Evolutionary conservation across 1,140 invertebrate species (phyloP), one percentile per base, ranked within the genome.

Genomic region (Aricia agestis): DNA sequence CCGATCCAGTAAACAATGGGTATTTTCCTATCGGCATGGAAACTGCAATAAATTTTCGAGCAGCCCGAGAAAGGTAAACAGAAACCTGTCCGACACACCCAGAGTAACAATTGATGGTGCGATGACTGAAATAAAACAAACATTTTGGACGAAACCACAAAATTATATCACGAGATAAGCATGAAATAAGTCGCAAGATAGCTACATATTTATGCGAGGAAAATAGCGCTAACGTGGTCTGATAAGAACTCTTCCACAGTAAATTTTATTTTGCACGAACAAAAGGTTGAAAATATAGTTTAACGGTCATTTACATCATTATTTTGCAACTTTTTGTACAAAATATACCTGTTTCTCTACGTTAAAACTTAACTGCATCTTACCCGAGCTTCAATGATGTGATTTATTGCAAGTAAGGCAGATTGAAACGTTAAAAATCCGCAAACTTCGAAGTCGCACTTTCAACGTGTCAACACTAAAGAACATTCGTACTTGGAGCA

Each of bases 401-500:
- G 5, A 36, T 7, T 36, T 36, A 36, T 9, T 36, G 45, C 11
- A 13, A 52, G 2, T 52, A 52, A 52, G 13, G 13, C 45, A 52
- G 11, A 52, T 4, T 15, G 45, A 13, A 52, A 52, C 11, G 9
- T 52, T 4, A 52, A 11, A 52, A 13, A 52, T 52, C 45, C 45
- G 45, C 45, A 52, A 52, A 66, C 58, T 70, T 70, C 18, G 32
- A 66, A 25, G 18, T 25, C 63, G 66, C 70, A 70, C 73, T 74
- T 72, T 73, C 77, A 82, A 81, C 76, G 77, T 80, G 79, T 82
- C 80, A 81, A 76, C 76, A 76, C 78, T 77, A 67, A 61, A 69
- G n/a, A 42, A 41, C 59, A 41, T 59, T 74, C 75, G 82, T 86
- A 79, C 85, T 81, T 82, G 74, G 81, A 86, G 84, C 80, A 89